Evolutionary conservation across 2,888 invertebrate genomes (phyloP), one percentile per base, ranked within the genome.

Genomic region (Archips crataeganus): DNA sequence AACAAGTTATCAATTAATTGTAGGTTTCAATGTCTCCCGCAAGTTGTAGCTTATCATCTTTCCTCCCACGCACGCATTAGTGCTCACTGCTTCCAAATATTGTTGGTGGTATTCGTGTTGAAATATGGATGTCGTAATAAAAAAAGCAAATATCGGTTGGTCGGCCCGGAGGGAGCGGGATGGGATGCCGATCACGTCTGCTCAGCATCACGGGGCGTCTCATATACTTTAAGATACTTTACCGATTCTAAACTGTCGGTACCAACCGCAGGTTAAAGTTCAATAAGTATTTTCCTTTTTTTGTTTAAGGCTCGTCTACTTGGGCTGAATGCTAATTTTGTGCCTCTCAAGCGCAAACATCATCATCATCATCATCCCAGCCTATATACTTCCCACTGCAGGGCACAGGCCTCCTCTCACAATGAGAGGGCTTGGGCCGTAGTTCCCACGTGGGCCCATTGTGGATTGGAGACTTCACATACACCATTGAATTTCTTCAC

Each of bases 61-160:
- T 93, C 90, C 79, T 78, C 75, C 86, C 90, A 92, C 91, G 91
- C 90, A 84, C 90, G 87, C 88, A 90, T 92, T 92, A 91, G 89
- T 86, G 87, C 84, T 87, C 85, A 86, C 85, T 88, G 85, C 87
- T 88, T 84, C 90, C 88, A 89, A 91, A 91, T 92, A 90, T 90
- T 90, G 89, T 90, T 89, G 87, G 78, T 87, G 84, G 84, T 86
- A 84, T 87, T 88, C 87, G 87, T 90, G 89, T 90, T 92, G 91
- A 91, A 92, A 92, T 93, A 93, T 92, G 90, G 89, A 92, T 92
- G 90, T 79, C 88, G 87, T 88, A 88, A 90, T 90, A 92, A 92
- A 89, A 92, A 90, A 84, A 89, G 88, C 89, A 91, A 91, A 92
- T 90, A 92, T 86, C 81, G 84, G 80, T 81, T 81, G 84, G 85